phyloP scores from a whole-genome alignment of 2,888 invertebrate genomes.

The Drosophila bunnanda region DNA sequence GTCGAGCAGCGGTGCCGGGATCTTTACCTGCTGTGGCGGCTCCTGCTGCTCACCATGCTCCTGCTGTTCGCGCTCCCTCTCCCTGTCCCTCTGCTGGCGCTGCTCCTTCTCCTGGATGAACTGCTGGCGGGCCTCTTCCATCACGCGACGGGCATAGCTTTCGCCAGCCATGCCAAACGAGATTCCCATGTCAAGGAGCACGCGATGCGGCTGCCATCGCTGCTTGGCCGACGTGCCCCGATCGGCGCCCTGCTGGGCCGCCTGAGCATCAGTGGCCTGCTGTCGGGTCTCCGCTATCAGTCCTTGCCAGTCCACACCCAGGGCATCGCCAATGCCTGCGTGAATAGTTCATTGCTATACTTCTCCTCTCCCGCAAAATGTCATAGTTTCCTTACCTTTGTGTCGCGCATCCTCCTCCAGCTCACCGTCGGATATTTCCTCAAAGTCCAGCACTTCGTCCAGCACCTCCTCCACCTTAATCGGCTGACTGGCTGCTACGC shows the following conservation, averaged over 20 bases:
- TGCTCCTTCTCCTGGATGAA: slow-evolving; percentile 78
- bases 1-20: slow-evolving; percentile 84
- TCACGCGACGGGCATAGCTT: slow-evolving; percentile 85
- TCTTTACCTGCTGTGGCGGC: slow-evolving; percentile 20
- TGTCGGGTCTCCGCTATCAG: slow-evolving; percentile 91
- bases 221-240: slow-evolving; percentile 87
- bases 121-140: slow-evolving; percentile 82
- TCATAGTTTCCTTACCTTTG: slow-evolving; percentile 82
- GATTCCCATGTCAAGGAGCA: slow-evolving; percentile 92
- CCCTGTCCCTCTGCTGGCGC: slow-evolving; percentile 6
- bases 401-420: slow-evolving; percentile 93
- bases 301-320: slow-evolving; percentile 98
- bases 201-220: slow-evolving; percentile 92
- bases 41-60: slow-evolving; percentile 7
- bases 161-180: slow-evolving; percentile 92
- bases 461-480: slow-evolving; percentile 67
- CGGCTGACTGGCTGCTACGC: slow-evolving; percentile 27
- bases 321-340: slow-evolving; percentile 91
- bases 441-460: slow-evolving; percentile 89
- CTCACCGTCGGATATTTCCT: slow-evolving; percentile 96
- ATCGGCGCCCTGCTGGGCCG: slow-evolving; percentile 76
- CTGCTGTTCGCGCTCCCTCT: slow-evolving; percentile 32
- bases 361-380: background rate
- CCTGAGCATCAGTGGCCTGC: slow-evolving; percentile 67
- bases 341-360: background rate